phyloP scores from a whole-genome alignment of 2,888 invertebrate species.

The Netelia fuscicornis region DNA sequence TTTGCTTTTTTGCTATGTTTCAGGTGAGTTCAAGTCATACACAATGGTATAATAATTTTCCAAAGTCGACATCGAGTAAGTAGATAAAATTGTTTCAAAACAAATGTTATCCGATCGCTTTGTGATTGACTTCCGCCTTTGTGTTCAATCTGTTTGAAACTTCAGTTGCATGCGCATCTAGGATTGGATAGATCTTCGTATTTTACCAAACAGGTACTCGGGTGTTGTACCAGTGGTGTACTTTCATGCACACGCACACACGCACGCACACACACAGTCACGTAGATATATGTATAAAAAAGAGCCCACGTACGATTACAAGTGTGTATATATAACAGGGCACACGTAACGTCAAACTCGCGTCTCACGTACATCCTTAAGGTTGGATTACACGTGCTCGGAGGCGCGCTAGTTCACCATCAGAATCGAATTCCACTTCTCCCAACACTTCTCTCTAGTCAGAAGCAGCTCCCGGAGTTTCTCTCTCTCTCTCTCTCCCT shows the following conservation, averaged over 20 bases:
- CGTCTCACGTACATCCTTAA: slow-evolving; percentile 63
- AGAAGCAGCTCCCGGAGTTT: slow-evolving; percentile 17
- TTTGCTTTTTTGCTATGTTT: slow-evolving; percentile 32
- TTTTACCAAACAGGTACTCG: background rate
- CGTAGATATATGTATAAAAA: background rate
- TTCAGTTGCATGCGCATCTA: background rate
- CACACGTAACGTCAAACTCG: slow-evolving; percentile 56
- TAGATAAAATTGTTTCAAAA: background rate
- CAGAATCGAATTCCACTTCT: slow-evolving; percentile 58
- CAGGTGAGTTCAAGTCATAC: slow-evolving; percentile 44
- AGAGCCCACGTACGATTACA: background rate
- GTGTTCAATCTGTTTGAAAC: background rate
- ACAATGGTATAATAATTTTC: background rate
- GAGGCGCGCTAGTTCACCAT: slow-evolving; percentile 34
- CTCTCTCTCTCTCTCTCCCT: slow-evolving; percentile 5
- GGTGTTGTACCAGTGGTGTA: background rate
- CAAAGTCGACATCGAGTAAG: background rate
- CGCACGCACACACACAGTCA: background rate
- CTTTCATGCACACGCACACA: background rate
- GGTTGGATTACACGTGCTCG: slow-evolving; percentile 63
- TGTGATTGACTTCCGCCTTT: background rate
- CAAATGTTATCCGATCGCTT: slow-evolving; percentile 6
- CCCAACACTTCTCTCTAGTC: slow-evolving; percentile 22
- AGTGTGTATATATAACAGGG: slow-evolving; percentile 18
- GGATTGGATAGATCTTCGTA: background rate